Base-by-base conservation (phyloP, 1,140 invertebrate genomes). In the Drosophila willistoni region DNA sequence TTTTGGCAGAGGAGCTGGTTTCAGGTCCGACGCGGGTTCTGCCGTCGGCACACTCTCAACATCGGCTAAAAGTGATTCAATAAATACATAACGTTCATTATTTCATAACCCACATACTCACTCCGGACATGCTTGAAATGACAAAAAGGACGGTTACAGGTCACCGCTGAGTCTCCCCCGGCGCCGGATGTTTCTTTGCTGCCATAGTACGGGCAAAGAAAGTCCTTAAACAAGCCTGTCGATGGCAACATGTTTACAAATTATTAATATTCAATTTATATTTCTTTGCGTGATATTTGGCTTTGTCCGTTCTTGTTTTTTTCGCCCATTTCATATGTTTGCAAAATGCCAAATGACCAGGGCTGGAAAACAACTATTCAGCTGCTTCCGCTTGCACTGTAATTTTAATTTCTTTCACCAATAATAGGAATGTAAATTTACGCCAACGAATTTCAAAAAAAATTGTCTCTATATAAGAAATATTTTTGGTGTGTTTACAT, bases 101-200 rank as follows among this genome's bases (percentile, higher is more conserved):
- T 55, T 60, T 12, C 1, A 9, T 0, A 2, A 17, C 25, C 3
- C 33, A 25, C 10, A 22, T 34, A 77, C 78, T 93, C 91, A 94
- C 94, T 95, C 85, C 94, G 95, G 79, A 94, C 93, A 93, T 98
- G 97, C 91, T 96, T 95, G 91, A 96, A 98, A 93, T 97, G 97
- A 93, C 97, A 98, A 92, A 97, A 97, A 17, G 97, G 96, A 84
- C 97, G 94, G 75, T 96, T 95, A 93, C 97, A 98, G 57, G 94
- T 92, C 42, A 22, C 33, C n/a, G 64, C 51, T 12, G 72, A 51
- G n/a, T 51, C 75, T 44, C 42, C 63, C 5, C 13, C 55, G 42
- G 36, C 75, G 29, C 66, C 63, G 51, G 92, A 12, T 1, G 10
- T 39, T 19, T 67, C 47, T 14, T 72, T 75, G 61, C 95, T 95